Percentiles rank a stretch among this genome's conserved stretches.
Conservation (phyloP, 2,888 invertebrate genomes). For the Netelia melanura region DNA sequence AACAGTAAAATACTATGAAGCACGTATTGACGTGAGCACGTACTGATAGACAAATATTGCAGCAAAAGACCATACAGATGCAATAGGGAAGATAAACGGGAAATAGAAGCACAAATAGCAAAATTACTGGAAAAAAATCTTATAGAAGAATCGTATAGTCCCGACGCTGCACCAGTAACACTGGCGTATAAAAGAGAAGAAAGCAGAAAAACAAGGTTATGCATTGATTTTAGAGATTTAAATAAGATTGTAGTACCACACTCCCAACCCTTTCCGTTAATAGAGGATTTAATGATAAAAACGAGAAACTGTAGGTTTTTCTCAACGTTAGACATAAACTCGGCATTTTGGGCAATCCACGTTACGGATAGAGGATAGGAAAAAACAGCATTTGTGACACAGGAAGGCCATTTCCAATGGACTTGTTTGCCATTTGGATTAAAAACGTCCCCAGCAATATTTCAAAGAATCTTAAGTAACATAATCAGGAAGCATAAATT, state of each 20-base stretch:
- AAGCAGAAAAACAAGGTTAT: background rate
- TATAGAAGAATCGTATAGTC: background rate
- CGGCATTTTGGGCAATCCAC: background rate
- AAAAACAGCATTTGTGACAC: background rate
- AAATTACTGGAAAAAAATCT: background rate
- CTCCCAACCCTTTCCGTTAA: background rate
- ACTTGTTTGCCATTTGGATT: background rate
- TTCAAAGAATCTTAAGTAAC: slow-evolving; percentile 1
- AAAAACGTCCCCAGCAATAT: background rate
- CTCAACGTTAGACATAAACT: background rate
- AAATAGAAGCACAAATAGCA: slow-evolving; percentile 5
- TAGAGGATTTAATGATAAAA: background rate
- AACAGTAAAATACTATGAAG: background rate
- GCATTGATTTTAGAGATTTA: background rate
- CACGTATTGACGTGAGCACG: background rate
- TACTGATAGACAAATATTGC: background rate
- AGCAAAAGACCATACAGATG: background rate
- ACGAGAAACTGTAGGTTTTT: background rate
- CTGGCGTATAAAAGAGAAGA: background rate
- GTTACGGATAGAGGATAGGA: background rate
- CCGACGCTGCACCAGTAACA: background rate
- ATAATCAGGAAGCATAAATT: background rate
- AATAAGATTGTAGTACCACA: background rate
- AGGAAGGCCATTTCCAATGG: background rate
- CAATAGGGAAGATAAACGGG: background rate